phyloP scores from a whole-genome alignment of 1,140 invertebrate genomes.

The Pseudomyrmex flavicornis region DNA sequence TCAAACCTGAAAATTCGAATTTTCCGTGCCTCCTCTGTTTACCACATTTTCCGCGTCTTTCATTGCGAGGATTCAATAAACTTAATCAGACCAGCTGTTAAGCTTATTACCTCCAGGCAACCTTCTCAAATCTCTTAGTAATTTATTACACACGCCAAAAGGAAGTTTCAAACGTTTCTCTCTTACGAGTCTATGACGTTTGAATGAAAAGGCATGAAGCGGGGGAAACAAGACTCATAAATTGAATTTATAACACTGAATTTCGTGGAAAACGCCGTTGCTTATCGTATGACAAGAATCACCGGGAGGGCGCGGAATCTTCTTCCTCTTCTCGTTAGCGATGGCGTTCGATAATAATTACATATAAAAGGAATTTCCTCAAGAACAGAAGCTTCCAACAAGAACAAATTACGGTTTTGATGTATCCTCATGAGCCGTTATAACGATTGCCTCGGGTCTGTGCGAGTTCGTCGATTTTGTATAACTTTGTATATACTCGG shows the following conservation, averaged over 20 bases:
- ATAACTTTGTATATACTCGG: background rate
- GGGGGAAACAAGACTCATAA: constrained; percentile 21
- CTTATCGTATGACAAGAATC: constrained; percentile 15
- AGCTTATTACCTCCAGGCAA: constrained; percentile 1
- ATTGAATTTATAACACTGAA: constrained; percentile 54
- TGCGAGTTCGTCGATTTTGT: background rate
- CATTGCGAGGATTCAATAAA: background rate
- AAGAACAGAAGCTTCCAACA: constrained; percentile 34
- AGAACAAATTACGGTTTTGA: constrained; percentile 18
- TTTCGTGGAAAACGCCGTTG: background rate
- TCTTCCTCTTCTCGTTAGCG: constrained; percentile 7
- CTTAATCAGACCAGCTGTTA: constrained; percentile 21
- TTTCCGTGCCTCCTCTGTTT: background rate
- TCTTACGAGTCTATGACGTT: constrained; percentile 3
- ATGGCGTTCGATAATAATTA: constrained; percentile 17
- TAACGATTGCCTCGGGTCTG: constrained; percentile 35
- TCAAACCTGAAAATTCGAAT: too few relatives aligned
- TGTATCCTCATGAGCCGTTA: constrained; percentile 16
- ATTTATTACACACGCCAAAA: background rate
- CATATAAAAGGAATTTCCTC: constrained; percentile 12
- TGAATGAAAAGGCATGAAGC: background rate
- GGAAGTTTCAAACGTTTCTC: constrained; percentile 27
- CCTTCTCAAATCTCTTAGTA: constrained; percentile 14
- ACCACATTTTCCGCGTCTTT: background rate
- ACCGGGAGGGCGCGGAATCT: background rate